Percentiles rank a stretch among this genome's conserved stretches.
Conservation (phyloP, 2,113 vertebrate genomes). For the Gambusia affinis region DNA sequence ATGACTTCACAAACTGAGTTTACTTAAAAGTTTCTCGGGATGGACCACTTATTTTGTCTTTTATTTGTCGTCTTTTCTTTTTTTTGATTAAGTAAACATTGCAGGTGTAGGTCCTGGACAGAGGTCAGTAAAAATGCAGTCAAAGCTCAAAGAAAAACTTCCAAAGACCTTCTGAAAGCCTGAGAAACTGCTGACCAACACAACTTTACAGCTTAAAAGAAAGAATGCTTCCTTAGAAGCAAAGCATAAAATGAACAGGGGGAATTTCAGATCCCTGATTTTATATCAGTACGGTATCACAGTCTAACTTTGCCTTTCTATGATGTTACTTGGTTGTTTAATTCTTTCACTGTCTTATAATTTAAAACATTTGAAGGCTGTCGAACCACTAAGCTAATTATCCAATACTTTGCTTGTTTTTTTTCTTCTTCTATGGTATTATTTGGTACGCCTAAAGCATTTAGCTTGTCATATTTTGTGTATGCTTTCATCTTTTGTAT, state of each 20-base stretch:
- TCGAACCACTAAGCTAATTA: background rate
- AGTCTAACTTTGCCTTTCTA: background rate
- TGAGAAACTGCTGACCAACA: background rate
- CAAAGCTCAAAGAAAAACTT: background rate
- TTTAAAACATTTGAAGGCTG: background rate
- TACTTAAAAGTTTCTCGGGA: background rate
- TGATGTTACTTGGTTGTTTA: background rate
- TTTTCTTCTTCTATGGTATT: background rate
- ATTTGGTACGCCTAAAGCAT: conserved; percentile 1
- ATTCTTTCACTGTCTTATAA: conserved; percentile 12
- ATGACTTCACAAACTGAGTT: no score
- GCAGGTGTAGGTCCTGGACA: background rate
- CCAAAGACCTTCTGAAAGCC: background rate
- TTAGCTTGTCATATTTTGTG: background rate
- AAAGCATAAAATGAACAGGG: background rate
- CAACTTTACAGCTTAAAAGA: background rate
- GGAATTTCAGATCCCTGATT: background rate
- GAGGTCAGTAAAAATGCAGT: background rate
- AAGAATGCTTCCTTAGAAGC: background rate
- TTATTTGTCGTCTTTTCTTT: no score
- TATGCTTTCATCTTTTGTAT: conserved; percentile 7
- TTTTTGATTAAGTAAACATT: background rate
- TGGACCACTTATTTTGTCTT: no score
- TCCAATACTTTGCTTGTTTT: no score
- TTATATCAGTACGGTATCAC: background rate